Conservation (phyloP, 2,797 vertebrate species). For the Meda fulgida region DNA sequence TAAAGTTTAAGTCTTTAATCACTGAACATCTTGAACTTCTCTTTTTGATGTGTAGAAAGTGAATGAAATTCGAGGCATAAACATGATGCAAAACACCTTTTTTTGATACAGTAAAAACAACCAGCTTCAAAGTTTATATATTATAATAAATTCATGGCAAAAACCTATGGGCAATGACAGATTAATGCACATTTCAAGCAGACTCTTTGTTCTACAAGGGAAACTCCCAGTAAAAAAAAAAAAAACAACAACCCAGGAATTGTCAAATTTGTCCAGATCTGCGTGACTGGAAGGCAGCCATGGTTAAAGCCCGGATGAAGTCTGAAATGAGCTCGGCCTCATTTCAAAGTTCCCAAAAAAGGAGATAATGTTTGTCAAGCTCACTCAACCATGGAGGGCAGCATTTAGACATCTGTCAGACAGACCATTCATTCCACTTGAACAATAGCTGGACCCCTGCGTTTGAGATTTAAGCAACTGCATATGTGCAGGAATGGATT, state of each 20-base stretch:
- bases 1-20: neutral
- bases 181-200: slow-evolving; percentile 17
- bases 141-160: neutral
- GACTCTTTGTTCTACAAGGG: slow-evolving; percentile 17
- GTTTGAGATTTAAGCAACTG: slow-evolving; percentile 23
- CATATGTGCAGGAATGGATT: slow-evolving; percentile 61
- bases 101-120: neutral
- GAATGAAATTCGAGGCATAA: too few species aligned
- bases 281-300: slow-evolving; percentile 34
- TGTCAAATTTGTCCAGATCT: slow-evolving; percentile 38
- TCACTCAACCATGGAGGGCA: slow-evolving; percentile 21
- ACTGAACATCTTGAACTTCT: neutral
- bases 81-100: neutral
- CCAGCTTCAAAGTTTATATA: neutral
- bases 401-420: slow-evolving; percentile 59
- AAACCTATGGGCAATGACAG: neutral
- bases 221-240: slow-evolving; percentile 11
- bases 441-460: slow-evolving; percentile 57
- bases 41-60: too few species aligned
- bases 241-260: neutral
- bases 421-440: slow-evolving; percentile 55
- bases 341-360: slow-evolving; percentile 30
- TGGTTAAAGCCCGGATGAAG: slow-evolving; percentile 26
- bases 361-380: slow-evolving; percentile 35
- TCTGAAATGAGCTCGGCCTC: slow-evolving; percentile 34